Evolutionary conservation across 2,797 vertebrate genomes (phyloP).

Genomic region (Zalophus californianus): DNA sequence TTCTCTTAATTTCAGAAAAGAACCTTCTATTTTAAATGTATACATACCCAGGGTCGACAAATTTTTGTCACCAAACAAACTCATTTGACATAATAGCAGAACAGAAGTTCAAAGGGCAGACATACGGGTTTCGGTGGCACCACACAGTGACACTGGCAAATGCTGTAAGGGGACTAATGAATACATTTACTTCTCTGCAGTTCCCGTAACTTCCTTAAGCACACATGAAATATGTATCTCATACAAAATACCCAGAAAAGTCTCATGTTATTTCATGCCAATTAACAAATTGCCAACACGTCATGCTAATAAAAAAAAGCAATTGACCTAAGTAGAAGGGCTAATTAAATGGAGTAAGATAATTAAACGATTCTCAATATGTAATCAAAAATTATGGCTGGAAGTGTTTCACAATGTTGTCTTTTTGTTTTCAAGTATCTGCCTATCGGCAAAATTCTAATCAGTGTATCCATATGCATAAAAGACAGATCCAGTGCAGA

Average conservation of each 20-base stretch:
- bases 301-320: slow-evolving; percentile 86
- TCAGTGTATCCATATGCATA: slow-evolving; percentile 83
- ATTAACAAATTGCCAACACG: slow-evolving; percentile 85
- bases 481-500: slow-evolving; percentile 82
- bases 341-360: slow-evolving; percentile 88
- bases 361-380: slow-evolving; percentile 88
- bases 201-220: slow-evolving; percentile 27
- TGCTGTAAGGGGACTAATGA: not conserved
- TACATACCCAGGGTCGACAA: not conserved
- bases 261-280: slow-evolving; percentile 83
- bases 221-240: slow-evolving; percentile 35
- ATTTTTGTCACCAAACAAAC: not conserved
- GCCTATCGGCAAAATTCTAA: slow-evolving; percentile 85
- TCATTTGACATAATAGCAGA: not conserved
- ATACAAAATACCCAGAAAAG: slow-evolving; percentile 65
- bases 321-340: slow-evolving; percentile 85
- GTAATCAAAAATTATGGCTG: slow-evolving; percentile 86
- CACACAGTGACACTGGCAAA: not conserved
- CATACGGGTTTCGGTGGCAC: not conserved
- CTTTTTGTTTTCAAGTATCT: slow-evolving; percentile 85
- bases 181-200: not conserved
- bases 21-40: not conserved
- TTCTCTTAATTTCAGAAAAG: slow-evolving; percentile 40
- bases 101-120: not conserved
- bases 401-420: slow-evolving; percentile 86